Conservation (phyloP, 2,888 invertebrate species). For the Saturnia japonica region DNA sequence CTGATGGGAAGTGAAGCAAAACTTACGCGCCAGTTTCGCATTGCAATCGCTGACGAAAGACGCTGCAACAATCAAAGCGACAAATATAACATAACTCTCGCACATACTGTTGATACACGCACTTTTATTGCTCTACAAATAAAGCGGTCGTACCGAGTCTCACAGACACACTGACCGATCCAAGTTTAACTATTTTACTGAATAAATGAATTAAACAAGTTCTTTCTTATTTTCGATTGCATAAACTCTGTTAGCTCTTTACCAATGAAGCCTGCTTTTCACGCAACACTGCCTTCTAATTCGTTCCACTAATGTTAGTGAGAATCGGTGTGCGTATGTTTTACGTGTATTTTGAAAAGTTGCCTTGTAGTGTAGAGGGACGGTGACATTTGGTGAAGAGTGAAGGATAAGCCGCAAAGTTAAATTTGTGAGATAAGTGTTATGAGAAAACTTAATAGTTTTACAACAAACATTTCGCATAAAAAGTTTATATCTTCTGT, state of each 20-base stretch:
- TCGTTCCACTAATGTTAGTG: conserved; percentile 60
- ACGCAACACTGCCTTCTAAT: conserved; percentile 69
- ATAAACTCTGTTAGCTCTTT: conserved; percentile 71
- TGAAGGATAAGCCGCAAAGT: conserved; percentile 9
- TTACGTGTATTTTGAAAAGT: conserved; percentile 34
- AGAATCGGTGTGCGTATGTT: conserved; percentile 46
- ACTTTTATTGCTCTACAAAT: conserved; percentile 35
- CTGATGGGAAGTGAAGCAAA: conserved; percentile 17
- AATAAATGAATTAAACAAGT: conserved; percentile 72
- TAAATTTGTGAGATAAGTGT: not conserved
- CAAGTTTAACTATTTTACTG: conserved; percentile 49
- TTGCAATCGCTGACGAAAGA: conserved; percentile 51
- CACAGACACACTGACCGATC: conserved; percentile 50
- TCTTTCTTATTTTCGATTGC: conserved; percentile 76
- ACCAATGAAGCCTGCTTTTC: conserved; percentile 72
- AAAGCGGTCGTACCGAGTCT: conserved; percentile 36
- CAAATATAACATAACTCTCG: conserved; percentile 60
- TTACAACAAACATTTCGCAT: not conserved
- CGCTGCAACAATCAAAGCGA: conserved; percentile 50
- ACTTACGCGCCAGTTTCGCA: conserved; percentile 72
- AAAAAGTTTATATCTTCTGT: not conserved
- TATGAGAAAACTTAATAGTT: not conserved
- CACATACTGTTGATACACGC: conserved; percentile 52
- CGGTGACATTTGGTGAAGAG: conserved; percentile 16
- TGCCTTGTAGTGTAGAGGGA: conserved; percentile 41